Conservation (phyloP, 1,140 invertebrate species). For the Musca vetustissima region DNA sequence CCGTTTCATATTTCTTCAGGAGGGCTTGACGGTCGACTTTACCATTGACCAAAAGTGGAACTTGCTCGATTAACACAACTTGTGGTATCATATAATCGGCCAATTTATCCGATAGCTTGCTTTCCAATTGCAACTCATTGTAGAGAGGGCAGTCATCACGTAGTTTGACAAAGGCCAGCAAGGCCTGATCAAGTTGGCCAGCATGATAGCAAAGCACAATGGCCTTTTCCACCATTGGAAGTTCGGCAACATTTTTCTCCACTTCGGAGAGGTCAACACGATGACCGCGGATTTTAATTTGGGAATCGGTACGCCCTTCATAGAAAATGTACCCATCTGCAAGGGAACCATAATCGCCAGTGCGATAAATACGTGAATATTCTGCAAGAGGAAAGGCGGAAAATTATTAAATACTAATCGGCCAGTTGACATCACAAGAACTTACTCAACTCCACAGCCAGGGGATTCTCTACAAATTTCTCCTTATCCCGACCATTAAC, state of each 20-base stretch:
- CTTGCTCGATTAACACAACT: constrained; percentile 69
- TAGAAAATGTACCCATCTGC: constrained; percentile 72
- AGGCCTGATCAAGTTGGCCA: constrained; percentile 69
- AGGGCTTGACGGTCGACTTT: constrained; percentile 80
- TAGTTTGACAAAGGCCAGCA: constrained; percentile 72
- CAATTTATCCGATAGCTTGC: constrained; percentile 63
- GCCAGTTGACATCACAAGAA: background rate
- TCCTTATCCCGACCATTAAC: constrained; percentile 71
- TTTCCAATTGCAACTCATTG: constrained; percentile 66
- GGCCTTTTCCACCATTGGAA: constrained; percentile 52
- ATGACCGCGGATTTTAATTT: constrained; percentile 84
- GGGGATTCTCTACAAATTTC: constrained; percentile 72
- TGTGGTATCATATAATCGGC: constrained; percentile 79
- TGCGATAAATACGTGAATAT: constrained; percentile 71
- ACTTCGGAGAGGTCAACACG: constrained; percentile 82
- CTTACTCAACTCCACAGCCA: constrained; percentile 67
- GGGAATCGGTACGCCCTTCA: constrained; percentile 82
- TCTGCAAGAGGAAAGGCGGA: constrained; percentile 54
- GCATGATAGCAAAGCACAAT: constrained; percentile 79
- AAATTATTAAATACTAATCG: background rate
- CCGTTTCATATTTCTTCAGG: constrained; percentile 70
- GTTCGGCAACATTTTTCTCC: constrained; percentile 63
- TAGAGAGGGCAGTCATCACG: constrained; percentile 57
- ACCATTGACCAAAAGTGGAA: constrained; percentile 80
- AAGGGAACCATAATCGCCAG: constrained; percentile 79